A percentile compares a stretch with the other conserved stretches of the same genome.
Evolutionary conservation across 2,888 invertebrate species (phyloP).

Genomic region (Trichopria drosophilae): DNA sequence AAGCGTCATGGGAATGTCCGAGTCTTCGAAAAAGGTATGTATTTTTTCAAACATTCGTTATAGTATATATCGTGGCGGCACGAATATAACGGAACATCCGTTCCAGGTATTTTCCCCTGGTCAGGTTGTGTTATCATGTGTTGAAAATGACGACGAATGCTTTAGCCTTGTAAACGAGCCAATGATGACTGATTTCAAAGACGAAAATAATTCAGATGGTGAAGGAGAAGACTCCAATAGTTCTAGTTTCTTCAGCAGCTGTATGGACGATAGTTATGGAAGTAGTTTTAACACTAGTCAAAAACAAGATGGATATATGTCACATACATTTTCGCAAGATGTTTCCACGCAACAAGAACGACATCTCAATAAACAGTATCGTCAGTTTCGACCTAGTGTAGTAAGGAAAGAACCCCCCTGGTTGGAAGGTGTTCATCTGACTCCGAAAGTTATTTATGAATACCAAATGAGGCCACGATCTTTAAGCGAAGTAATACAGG

Average conservation of each 20-base stretch:
- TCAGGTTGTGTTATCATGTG: conserved; percentile 44
- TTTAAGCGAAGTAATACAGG: conserved; percentile 65
- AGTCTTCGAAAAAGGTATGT: conserved; percentile 63
- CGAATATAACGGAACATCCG: background rate
- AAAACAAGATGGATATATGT: conserved; percentile 34
- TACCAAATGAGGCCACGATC: conserved; percentile 67
- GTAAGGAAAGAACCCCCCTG: conserved; percentile 65
- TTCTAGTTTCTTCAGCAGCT: conserved; percentile 54
- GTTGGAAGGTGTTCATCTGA: conserved; percentile 69
- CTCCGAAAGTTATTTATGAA: conserved; percentile 70
- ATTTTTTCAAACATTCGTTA: background rate
- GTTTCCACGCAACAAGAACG: too few relatives aligned
- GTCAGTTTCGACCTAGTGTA: too few relatives aligned
- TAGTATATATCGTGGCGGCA: too few relatives aligned
- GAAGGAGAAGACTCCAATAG: conserved; percentile 49
- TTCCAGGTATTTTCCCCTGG: conserved; percentile 44
- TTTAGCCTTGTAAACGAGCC: conserved; percentile 33
- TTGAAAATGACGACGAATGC: conserved; percentile 46
- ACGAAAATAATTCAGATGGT: conserved; percentile 36
- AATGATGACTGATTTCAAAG: conserved; percentile 28
- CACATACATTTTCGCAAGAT: too few relatives aligned
- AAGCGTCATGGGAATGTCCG: conserved; percentile 62
- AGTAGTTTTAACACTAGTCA: conserved; percentile 45
- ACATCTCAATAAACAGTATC: too few relatives aligned
- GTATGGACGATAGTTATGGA: conserved; percentile 49